Base-by-base conservation (phyloP, 2,113 vertebrate species). In the Sylvicapra grimmia region DNA sequence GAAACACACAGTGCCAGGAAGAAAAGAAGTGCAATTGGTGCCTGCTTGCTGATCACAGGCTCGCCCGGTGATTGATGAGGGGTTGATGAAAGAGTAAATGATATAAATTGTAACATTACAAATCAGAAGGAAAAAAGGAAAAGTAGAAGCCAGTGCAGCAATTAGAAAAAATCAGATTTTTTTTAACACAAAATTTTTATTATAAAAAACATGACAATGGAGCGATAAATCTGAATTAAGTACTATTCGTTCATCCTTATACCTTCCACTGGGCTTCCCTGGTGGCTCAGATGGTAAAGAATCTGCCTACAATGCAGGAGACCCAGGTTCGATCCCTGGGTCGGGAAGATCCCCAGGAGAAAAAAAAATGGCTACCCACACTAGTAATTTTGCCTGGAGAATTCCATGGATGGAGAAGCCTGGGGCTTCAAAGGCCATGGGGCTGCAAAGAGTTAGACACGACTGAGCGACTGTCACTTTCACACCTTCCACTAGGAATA, bases 391-490 rank as follows among this genome's bases (percentile, higher is more conserved):
- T 47, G 44, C 44, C 44, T 47, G 54, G 19, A 56, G 54, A 15
- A n/a, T 65, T 65, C 63, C 15, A 18, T 18, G 63, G 63, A 9
- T 65, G 63, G 63, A 36, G 65, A 36, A 72, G 65, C 18, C 54
- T 14, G 33, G n/a, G 4, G n/a, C n/a, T 72, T 18, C 21, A 5
- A 0, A 0, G 15, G 21, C 5, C 19, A 56, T 21, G 19, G 54
- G 54, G 19, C 5, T 0, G 7, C 53, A 54, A 54, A 54, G 16
- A 19, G 16, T 54, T 6, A 13, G 53, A 53, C 14, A 53, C 15
- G 51, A 53, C 51, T 53, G 51, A 53, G 51, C 4, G 15, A 53
- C 51, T 53, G 51, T 68, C 33, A 68, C 33, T n/a, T 65, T 65
- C 63, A 5, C 63, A 11, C n/a, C 65, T 36, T 36, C 9, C 44